Conservation (phyloP, 2,797 vertebrate species). For the Pseudotriccus pelzelni region DNA sequence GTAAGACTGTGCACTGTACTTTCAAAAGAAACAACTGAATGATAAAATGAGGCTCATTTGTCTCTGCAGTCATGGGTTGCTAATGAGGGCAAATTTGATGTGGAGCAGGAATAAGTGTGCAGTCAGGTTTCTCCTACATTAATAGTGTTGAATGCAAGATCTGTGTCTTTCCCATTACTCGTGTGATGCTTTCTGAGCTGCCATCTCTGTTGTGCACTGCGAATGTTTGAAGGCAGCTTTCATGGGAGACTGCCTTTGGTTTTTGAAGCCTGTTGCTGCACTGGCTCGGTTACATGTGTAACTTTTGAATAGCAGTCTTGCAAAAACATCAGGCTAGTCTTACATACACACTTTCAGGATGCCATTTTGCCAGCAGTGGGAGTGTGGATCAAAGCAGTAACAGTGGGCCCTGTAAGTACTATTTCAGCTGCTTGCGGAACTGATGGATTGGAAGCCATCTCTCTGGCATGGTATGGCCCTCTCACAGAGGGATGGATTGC, state of each 20-base stretch:
- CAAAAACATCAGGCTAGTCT: not conserved
- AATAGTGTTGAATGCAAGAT: not conserved
- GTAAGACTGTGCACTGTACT: not conserved
- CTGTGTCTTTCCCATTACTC: not conserved
- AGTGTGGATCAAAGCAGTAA: not conserved
- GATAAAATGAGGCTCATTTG: not conserved
- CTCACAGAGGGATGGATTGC: not conserved
- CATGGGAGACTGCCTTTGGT: not conserved
- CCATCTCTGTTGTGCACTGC: fast-evolving
- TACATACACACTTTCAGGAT: not conserved
- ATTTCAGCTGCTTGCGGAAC: not conserved
- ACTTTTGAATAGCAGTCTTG: not conserved
- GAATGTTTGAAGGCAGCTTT: not conserved
- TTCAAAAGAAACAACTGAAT: not conserved
- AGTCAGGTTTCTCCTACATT: not conserved
- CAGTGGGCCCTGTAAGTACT: not conserved
- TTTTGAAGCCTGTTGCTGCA: not conserved
- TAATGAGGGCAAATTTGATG: not conserved
- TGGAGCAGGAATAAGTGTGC: not conserved
- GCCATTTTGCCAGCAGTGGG: not conserved
- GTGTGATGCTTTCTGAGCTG: not conserved
- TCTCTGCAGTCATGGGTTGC: not conserved
- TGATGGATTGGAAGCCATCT: not conserved
- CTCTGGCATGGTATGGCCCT: not conserved
- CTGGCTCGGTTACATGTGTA: not conserved